Evolutionary conservation across 2,113 vertebrate species (phyloP), one percentile per base, ranked within the genome.

Genomic region (Panthera leo): DNA sequence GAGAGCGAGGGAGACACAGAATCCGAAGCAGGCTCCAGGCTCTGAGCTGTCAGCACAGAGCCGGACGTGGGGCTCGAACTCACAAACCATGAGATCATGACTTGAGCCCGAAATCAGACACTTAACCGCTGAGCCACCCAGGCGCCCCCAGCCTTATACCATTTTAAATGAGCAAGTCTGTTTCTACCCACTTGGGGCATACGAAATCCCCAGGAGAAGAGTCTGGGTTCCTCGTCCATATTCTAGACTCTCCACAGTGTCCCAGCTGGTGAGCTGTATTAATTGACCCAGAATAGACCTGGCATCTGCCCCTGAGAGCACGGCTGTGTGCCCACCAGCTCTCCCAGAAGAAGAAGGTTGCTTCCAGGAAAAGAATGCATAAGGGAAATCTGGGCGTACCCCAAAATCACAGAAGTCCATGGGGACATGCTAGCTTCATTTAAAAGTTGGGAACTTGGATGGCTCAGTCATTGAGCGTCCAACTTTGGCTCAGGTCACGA

Each of bases 291-390:
- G 4, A 12, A 29, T 34, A 63, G n/a, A 21, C n/a, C 14, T 5
- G 11, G 11, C 0, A 3, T 3, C 11, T 13, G 7, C 23, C 25
- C 39, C 6, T 31, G 27, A 89, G 53, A 13, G 19, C 79, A 21
- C 0, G 0, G 18, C 39, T 21, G 36, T 11, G 15, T 11, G 31
- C n/a, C 82, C 3, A 0, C 6, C 39, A 29, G 18, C 0, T 48
- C 6, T 25, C 34, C 11, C 4, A 6, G 18, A n/a, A 80, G 5
- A 79, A 2, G 53, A 42, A 70, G 36, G 34, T 21, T 14, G 3
- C 34, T 79, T 61, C 11, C 19, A 36, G 11, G 42, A n/a, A 83
- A 58, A 65, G 29, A 13, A 16, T 18, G 2, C 3, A 78, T 10
- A 34, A 36, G 29, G 13, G 67, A 85, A 91, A 48, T n/a, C 5